phyloP scores from a whole-genome alignment of 2,888 invertebrate species.

The Drosophila leonis region DNA sequence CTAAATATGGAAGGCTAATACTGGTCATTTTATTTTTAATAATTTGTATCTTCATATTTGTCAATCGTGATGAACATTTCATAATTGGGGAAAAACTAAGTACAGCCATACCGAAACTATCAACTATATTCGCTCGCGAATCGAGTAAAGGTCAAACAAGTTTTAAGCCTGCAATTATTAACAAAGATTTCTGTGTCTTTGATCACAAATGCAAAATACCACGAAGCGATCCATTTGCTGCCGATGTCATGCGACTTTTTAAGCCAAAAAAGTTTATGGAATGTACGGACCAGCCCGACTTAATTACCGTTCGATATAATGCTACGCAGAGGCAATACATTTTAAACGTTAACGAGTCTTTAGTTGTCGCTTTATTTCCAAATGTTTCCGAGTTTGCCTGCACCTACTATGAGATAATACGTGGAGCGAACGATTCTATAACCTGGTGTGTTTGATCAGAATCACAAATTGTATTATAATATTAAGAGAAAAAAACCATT shows the following conservation, averaged over 20 bases:
- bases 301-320: conserved; percentile 39
- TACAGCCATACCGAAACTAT: too few species aligned
- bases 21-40: not conserved
- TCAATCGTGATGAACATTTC: not conserved
- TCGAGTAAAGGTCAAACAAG: too few species aligned
- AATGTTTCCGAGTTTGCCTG: conserved; percentile 56
- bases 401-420: conserved; percentile 67
- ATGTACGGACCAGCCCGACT: conserved; percentile 33
- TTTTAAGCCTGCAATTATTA: not conserved
- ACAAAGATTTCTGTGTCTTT: conserved; percentile 49
- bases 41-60: not conserved
- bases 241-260: conserved; percentile 80
- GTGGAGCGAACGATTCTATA: conserved; percentile 2
- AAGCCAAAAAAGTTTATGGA: not conserved
- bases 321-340: conserved; percentile 28
- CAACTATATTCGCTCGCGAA: not conserved
- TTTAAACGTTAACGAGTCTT: conserved; percentile 38
- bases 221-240: conserved; percentile 87
- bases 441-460: conserved; percentile 14
- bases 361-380: not conserved
- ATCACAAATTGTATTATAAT: too few species aligned
- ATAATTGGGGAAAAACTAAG: not conserved
- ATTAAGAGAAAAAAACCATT: not conserved
- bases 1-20: not conserved
- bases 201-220: conserved; percentile 88